Evolutionary conservation across 2,113 vertebrate species (phyloP).

Genomic region (Leptodactylus fuscus): DNA sequence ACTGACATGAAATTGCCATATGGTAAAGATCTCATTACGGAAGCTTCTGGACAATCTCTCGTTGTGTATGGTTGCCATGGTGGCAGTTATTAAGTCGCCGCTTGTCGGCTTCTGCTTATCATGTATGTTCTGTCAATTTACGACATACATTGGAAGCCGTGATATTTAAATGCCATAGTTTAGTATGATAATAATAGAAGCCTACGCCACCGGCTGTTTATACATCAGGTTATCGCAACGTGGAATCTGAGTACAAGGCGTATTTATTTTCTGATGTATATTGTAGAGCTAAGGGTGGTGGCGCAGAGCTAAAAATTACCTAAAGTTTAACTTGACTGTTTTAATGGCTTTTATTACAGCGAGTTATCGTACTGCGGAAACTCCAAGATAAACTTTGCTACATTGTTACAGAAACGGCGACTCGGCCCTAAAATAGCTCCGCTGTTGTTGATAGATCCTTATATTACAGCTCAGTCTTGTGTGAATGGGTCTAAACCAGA

Average conservation of each 20-base stretch:
- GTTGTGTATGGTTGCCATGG: constrained; percentile 11
- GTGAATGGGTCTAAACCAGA: too few species aligned
- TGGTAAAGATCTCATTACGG: not conserved
- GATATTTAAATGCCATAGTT: constrained; percentile 8
- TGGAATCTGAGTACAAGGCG: not conserved
- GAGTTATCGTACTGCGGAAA: too few species aligned
- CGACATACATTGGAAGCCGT: not conserved
- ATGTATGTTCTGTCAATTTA: not conserved
- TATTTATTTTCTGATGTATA: not conserved
- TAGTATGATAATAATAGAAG: not conserved
- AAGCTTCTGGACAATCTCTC: not conserved
- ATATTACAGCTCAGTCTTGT: too few species aligned
- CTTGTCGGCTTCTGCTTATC: not conserved
- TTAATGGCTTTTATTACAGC: too few species aligned
- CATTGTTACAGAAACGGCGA: too few species aligned
- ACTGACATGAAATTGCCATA: not conserved
- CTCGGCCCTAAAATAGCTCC: too few species aligned
- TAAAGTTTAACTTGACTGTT: too few species aligned
- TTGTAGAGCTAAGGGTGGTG: not conserved
- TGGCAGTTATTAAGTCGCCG: not conserved
- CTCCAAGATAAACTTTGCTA: too few species aligned
- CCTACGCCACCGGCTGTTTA: not conserved
- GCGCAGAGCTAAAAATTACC: too few species aligned
- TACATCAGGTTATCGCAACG: not conserved
- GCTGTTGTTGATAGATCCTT: too few species aligned